Conservation (phyloP, 2,888 invertebrate species). For the Hoplodrina ambigua region DNA sequence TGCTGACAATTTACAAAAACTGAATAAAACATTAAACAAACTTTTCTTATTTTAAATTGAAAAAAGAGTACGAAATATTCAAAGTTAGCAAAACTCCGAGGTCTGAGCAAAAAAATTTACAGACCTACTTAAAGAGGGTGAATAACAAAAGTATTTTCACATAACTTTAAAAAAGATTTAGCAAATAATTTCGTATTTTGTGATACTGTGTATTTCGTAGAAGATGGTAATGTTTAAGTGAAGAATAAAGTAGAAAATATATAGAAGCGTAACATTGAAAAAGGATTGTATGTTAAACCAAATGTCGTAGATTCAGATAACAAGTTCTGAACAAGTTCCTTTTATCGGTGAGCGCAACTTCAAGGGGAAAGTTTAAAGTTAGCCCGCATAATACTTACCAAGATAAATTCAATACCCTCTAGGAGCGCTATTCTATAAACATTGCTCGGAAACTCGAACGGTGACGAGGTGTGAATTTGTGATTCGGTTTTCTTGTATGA, state of each 20-base stretch:
- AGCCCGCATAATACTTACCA: slow-evolving; percentile 45
- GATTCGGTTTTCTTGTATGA: neutral
- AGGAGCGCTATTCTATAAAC: slow-evolving; percentile 11
- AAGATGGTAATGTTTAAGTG: slow-evolving; percentile 13
- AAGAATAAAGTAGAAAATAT: slow-evolving; percentile 14
- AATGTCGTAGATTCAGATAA: slow-evolving; percentile 34
- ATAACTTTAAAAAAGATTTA: neutral
- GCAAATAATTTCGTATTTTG: neutral
- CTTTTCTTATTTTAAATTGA: neutral
- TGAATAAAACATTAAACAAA: neutral
- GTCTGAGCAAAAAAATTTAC: neutral
- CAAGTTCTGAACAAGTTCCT: slow-evolving; percentile 34
- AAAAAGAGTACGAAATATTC: neutral
- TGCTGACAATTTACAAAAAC: neutral
- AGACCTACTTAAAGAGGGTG: neutral
- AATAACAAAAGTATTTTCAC: neutral
- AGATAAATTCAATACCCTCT: slow-evolving; percentile 40
- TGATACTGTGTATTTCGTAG: neutral
- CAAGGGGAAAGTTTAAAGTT: slow-evolving; percentile 42
- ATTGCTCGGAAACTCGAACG: slow-evolving; percentile 14
- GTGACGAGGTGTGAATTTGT: neutral
- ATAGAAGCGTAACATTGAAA: slow-evolving; percentile 19
- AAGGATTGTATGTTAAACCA: slow-evolving; percentile 14
- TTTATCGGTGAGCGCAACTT: slow-evolving; percentile 23
- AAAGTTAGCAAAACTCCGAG: neutral